Evolutionary conservation across 2,888 invertebrate genomes (phyloP).

Genomic region (Patella caerulea): DNA sequence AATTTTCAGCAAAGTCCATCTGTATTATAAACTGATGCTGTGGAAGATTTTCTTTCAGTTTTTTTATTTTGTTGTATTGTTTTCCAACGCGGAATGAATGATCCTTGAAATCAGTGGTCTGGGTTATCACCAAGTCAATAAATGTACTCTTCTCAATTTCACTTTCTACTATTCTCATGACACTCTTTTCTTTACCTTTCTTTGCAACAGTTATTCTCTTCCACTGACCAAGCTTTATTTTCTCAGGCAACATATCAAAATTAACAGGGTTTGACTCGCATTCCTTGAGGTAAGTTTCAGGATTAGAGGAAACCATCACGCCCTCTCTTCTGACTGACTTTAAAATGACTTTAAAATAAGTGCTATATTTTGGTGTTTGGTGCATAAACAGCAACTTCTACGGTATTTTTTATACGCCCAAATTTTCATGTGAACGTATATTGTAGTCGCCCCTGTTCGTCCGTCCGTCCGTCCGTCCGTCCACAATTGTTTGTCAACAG

Average conservation of each 20-base stretch:
- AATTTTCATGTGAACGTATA: too few species aligned
- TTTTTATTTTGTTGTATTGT: slow-evolving; percentile 31
- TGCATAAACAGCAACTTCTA: slow-evolving; percentile 2
- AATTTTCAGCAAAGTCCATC: slow-evolving; percentile 44
- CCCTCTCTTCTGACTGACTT: not conserved
- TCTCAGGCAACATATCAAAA: not conserved
- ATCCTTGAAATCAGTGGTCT: slow-evolving; percentile 25
- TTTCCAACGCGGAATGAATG: slow-evolving; percentile 23
- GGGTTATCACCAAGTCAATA: not conserved
- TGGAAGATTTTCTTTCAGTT: slow-evolving; percentile 32
- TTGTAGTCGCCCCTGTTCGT: too few species aligned
- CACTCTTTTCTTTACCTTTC: slow-evolving; percentile 16
- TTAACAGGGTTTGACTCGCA: too few species aligned
- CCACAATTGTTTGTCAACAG: too few species aligned
- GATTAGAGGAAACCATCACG: not conserved
- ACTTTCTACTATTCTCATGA: slow-evolving; percentile 17
- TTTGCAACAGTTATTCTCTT: slow-evolving; percentile 12
- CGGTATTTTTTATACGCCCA: too few species aligned
- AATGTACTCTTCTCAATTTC: slow-evolving; percentile 16
- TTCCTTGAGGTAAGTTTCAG: not conserved
- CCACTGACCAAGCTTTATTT: slow-evolving; percentile 22
- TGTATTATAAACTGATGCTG: slow-evolving; percentile 29
- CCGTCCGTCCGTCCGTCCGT: too few species aligned
- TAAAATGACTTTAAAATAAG: not conserved
- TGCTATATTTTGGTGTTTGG: not conserved